Evolutionary conservation across 2,797 vertebrate species (phyloP).

Genomic region (Cossypha caffra): DNA sequence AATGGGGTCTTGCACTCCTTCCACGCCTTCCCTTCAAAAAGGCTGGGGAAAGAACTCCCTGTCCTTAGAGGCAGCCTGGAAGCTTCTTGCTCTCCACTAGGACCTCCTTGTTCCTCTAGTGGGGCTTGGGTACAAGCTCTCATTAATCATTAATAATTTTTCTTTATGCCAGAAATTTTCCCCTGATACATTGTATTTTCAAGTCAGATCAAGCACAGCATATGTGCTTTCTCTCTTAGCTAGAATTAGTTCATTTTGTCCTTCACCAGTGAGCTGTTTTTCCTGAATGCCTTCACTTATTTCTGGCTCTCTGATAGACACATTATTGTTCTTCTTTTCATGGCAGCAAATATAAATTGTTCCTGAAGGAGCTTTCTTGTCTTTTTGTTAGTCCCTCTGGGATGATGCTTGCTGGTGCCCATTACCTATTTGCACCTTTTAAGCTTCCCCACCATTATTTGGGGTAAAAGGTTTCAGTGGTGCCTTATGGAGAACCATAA

Average conservation of each 20-base stretch:
- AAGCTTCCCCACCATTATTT: background rate
- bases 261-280: background rate
- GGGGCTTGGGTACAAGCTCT: background rate
- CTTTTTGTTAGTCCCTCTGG: background rate
- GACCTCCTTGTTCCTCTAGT: background rate
- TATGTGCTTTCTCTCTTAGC: background rate
- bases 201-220: background rate
- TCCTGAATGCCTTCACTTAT: background rate
- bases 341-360: background rate
- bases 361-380: background rate
- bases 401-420: background rate
- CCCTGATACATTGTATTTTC: background rate
- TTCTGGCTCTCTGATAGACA: background rate
- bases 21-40: background rate
- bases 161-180: slow-evolving; percentile 1
- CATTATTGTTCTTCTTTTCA: background rate
- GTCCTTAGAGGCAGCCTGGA: background rate
- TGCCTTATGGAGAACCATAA: background rate
- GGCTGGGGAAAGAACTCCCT: background rate
- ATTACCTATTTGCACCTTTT: background rate
- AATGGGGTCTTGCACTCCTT: background rate
- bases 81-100: background rate
- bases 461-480: background rate
- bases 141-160: slow-evolving; percentile 11
- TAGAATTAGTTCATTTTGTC: background rate